Base-by-base conservation (phyloP, 2,797 vertebrate genomes). In the Chaenodraco wilsoni region DNA sequence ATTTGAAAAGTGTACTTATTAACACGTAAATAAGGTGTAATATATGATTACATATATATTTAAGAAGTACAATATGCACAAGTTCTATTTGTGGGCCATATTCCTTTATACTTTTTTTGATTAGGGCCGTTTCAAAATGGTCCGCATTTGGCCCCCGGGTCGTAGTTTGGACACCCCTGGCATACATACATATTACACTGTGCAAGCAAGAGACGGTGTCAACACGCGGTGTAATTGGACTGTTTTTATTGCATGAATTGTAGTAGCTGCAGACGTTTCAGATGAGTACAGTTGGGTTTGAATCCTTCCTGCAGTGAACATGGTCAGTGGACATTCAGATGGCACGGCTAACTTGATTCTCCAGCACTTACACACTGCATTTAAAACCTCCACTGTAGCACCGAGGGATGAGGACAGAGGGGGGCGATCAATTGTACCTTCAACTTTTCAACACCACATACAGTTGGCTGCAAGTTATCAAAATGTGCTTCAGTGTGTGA, bases 181-280 rank as follows among this genome's bases (percentile, higher is more conserved):
- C 27, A 27, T 27, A 27, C 9, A 37, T 37, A 37, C 33, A 37
- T 37, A 37, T 37, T 37, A 37, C 37, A 2, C 1, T 41, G 3
- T 13, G 6, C 57, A 63, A 68, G 31, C 31, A 83, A 31, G 19
- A 64, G 83, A 49, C 17, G 27, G 43, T 73, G 19, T 72, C 50
- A 11, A 73, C 70, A 72, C 33, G 16, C 17, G 8, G 63, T 69
- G 75, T 65, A 78, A 84, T 91, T 92, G 89, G 89, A 93, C 78
- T 84, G 87, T 75, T 91, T 94, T 95, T 95, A 95, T 95, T 95
- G 93, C 94, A 94, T 94, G 92, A 84, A 84, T 88, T 92, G 88
- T 84, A 92, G 88, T 88, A 90, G 87, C 89, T 91, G 90, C 89
- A 88, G 91, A 88, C 16, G 87, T 76, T 88, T 92, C 79, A 78